Evolutionary conservation across 2,888 invertebrate genomes (phyloP).

Genomic region (Scaptomyza caliginosa): DNA sequence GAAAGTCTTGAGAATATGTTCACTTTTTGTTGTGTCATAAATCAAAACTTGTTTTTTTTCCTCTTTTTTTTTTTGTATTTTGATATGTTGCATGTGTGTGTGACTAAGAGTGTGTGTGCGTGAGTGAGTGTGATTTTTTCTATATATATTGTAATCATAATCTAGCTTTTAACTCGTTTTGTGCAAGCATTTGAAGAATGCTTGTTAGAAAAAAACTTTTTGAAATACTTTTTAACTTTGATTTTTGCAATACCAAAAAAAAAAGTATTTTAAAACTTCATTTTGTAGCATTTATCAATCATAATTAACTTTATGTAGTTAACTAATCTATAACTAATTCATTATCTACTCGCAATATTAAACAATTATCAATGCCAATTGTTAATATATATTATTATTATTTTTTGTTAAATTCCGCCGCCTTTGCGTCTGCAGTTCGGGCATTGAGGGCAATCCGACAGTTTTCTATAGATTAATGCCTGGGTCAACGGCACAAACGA

Average conservation of each 20-base stretch:
- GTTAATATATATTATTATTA: constrained; percentile 25
- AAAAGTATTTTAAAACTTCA: constrained; percentile 20
- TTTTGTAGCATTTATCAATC: constrained; percentile 34
- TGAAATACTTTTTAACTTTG: constrained; percentile 26
- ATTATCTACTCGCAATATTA: background rate
- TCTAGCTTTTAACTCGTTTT: constrained; percentile 24
- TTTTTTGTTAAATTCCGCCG: background rate
- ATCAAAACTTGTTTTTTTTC: constrained; percentile 34
- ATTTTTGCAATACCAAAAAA: constrained; percentile 39
- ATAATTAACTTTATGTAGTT: constrained; percentile 56
- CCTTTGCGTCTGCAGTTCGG: constrained; percentile 89
- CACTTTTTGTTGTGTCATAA: constrained; percentile 60
- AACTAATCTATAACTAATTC: background rate
- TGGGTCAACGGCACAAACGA: constrained; percentile 97
- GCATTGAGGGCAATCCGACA: constrained; percentile 97
- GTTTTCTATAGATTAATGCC: constrained; percentile 98
- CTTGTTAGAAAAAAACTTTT: background rate
- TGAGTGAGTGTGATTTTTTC: constrained; percentile 1
- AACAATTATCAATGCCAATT: background rate
- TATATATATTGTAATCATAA: constrained; percentile 18
- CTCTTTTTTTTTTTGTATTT: constrained; percentile 70
- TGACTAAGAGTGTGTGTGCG: constrained; percentile 11
- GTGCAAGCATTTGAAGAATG: constrained; percentile 7
- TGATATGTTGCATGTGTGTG: constrained; percentile 76
- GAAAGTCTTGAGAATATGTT: constrained; percentile 39